phyloP scores from a whole-genome alignment of 2,888 invertebrate genomes.

The Pristionchus japonicus region DNA sequence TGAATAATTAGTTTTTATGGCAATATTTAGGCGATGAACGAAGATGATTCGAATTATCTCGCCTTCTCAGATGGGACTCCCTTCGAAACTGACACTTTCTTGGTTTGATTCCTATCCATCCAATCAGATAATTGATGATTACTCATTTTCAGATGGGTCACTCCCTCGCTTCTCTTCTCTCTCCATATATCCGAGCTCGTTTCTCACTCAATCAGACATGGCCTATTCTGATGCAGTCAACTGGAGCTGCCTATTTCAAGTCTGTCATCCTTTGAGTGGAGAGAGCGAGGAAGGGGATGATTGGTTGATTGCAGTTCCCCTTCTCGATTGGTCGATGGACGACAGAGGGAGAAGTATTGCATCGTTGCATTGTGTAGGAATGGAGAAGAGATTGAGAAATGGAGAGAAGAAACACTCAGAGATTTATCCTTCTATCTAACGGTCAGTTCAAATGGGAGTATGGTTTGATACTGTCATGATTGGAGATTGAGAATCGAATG shows the following conservation, averaged over 20 bases:
- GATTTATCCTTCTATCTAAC: neutral
- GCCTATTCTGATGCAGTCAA: slow-evolving; percentile 25
- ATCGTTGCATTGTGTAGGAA: neutral
- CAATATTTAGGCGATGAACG: slow-evolving; percentile 31
- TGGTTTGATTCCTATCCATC: neutral
- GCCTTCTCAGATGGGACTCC: slow-evolving; percentile 42
- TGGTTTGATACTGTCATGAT: too few relatives aligned
- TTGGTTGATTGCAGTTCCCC: neutral
- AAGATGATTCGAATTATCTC: neutral
- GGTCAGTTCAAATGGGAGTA: neutral
- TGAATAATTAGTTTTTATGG: neutral
- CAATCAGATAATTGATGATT: neutral
- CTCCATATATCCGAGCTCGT: slow-evolving; percentile 39
- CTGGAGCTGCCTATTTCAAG: slow-evolving; percentile 43
- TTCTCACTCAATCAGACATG: slow-evolving; percentile 36
- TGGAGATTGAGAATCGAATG: too few relatives aligned
- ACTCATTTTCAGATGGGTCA: slow-evolving; percentile 20
- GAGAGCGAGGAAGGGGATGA: neutral
- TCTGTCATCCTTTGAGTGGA: neutral
- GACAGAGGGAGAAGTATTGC: slow-evolving; percentile 40
- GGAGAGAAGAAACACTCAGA: neutral
- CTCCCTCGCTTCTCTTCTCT: slow-evolving; percentile 17
- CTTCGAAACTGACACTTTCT: slow-evolving; percentile 5
- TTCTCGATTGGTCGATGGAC: slow-evolving; percentile 27
- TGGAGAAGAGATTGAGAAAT: slow-evolving; percentile 22